Percentiles rank a stretch among this genome's conserved stretches.
phyloP scores from a whole-genome alignment of 2,888 invertebrate species.

The Brachypalpus laphriformis region DNA sequence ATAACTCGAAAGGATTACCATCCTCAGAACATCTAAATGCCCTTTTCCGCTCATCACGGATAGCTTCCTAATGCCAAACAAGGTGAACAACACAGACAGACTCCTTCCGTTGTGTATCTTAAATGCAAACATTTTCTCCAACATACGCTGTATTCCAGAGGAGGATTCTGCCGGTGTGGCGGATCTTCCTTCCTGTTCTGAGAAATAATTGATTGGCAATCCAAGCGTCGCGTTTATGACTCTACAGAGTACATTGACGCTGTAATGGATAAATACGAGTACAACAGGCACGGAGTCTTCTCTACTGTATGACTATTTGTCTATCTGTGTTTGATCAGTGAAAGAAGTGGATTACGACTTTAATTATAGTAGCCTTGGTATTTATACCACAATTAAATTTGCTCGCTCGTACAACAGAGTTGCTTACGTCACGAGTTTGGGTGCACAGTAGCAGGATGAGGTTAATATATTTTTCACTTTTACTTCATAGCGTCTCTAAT shows the following conservation, averaged over 20 bases:
- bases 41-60: neutral
- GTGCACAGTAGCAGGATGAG: neutral
- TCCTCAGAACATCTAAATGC: neutral
- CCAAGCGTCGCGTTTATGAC: constrained; percentile 68
- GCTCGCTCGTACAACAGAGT: neutral
- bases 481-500: constrained; percentile 27
- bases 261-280: constrained; percentile 49
- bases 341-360: constrained; percentile 60
- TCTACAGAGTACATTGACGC: constrained; percentile 45
- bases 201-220: constrained; percentile 68
- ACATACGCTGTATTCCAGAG: constrained; percentile 32
- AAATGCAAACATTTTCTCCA: constrained; percentile 37
- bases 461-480: constrained; percentile 32
- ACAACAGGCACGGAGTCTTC: constrained; percentile 12
- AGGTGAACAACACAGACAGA: constrained; percentile 18
- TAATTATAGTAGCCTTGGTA: constrained; percentile 59
- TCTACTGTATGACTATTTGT: neutral
- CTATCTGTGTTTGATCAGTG: constrained; percentile 34
- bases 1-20: constrained; percentile 5
- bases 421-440: neutral
- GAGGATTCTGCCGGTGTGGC: neutral
- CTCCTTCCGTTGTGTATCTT: constrained; percentile 20
- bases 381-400: constrained; percentile 49
- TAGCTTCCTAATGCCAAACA: constrained; percentile 27
- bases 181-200: constrained; percentile 52